phyloP scores from a whole-genome alignment of 1,140 invertebrate species.

The Hylyphantes graminicola region DNA sequence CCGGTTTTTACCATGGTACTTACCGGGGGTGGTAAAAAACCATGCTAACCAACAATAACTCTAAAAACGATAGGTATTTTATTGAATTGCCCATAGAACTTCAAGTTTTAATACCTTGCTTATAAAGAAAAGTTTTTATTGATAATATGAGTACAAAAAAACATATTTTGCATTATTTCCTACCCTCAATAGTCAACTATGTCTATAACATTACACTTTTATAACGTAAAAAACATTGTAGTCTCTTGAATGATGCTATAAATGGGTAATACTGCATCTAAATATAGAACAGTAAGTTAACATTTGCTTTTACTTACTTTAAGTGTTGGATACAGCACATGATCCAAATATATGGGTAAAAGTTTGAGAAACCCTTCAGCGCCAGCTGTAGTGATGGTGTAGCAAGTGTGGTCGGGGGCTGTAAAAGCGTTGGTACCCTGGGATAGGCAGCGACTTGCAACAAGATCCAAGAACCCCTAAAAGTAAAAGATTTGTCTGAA shows the following conservation, averaged over 20 bases:
- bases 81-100: no score
- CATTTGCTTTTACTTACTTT: constrained; percentile 71
- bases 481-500: constrained; percentile 25
- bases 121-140: no score
- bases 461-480: constrained; percentile 84
- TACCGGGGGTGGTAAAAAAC: no score
- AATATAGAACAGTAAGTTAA: background rate
- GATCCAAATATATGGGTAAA: constrained; percentile 90
- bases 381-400: constrained; percentile 88
- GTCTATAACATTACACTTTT: background rate
- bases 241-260: background rate
- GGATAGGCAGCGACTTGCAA: constrained; percentile 88
- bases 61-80: no score
- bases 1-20: no score
- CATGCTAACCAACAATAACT: no score
- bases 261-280: background rate
- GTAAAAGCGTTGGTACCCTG: constrained; percentile 90
- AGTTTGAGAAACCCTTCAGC: constrained; percentile 87
- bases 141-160: no score
- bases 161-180: no score
- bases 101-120: no score
- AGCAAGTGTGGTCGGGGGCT: constrained; percentile 88
- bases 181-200: no score
- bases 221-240: background rate
- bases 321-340: constrained; percentile 86